phyloP scores from a whole-genome alignment of 2,888 invertebrate species.

The Phorcus lineatus region DNA sequence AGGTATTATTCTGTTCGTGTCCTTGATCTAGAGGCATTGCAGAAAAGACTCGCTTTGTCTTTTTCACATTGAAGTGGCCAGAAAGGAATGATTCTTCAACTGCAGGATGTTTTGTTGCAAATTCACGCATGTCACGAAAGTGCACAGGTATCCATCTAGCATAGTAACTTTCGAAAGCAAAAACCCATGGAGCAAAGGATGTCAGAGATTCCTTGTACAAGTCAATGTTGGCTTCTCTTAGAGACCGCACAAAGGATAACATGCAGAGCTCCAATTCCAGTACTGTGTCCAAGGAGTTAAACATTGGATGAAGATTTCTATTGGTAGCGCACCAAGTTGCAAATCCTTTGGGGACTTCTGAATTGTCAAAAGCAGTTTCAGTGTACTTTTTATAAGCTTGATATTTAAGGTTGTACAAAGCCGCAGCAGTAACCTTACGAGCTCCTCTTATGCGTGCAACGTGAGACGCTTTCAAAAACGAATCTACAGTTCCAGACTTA shows the following conservation, averaged over 20 bases:
- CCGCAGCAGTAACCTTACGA: constrained; percentile 50
- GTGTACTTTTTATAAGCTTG: not conserved
- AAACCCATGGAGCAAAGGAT: not conserved
- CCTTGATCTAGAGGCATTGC: constrained; percentile 2
- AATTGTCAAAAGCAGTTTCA: not conserved
- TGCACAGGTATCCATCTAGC: constrained; percentile 22
- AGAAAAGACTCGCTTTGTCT: not conserved
- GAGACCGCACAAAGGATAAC: constrained; percentile 16
- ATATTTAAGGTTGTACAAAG: constrained; percentile 26
- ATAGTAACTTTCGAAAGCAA: constrained; percentile 4
- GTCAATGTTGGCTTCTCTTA: not conserved
- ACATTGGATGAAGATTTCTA: not conserved
- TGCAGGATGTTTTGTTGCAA: not conserved
- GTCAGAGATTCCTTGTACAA: constrained; percentile 13
- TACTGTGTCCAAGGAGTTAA: not conserved
- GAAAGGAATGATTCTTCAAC: not conserved
- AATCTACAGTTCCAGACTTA: constrained; percentile 54
- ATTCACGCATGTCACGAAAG: not conserved
- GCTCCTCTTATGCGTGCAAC: constrained; percentile 40
- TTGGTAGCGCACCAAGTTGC: not conserved
- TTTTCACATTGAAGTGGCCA: not conserved
- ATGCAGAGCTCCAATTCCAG: constrained; percentile 22
- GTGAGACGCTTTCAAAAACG: constrained; percentile 38
- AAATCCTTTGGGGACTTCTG: not conserved
- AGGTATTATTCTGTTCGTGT: constrained; percentile 1